phyloP scores from a whole-genome alignment of 2,888 invertebrate genomes.

The Coleophora flavipennella region DNA sequence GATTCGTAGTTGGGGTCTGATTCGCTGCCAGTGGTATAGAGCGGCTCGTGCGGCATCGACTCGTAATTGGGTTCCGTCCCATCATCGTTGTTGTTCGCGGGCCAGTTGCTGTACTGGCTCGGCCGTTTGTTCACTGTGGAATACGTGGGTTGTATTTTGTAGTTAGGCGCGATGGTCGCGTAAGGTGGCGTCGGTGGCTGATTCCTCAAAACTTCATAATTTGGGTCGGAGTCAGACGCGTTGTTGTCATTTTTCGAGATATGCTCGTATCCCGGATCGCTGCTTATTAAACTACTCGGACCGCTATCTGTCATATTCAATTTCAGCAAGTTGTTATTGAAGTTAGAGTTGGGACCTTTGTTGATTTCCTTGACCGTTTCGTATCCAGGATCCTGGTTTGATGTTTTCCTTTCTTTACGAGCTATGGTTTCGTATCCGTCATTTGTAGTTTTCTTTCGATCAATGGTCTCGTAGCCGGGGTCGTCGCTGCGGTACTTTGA shows the following conservation, averaged over 20 bases:
- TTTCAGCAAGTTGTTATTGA: slow-evolving; percentile 43
- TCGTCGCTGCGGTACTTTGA: slow-evolving; percentile 57
- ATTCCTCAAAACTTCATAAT: slow-evolving; percentile 82
- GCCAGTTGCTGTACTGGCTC: slow-evolving; percentile 66
- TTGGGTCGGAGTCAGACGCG: slow-evolving; percentile 80
- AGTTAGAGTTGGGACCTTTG: slow-evolving; percentile 35
- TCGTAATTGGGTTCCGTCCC: slow-evolving; percentile 83
- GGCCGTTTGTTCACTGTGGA: slow-evolving; percentile 72
- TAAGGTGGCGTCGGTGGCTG: slow-evolving; percentile 66
- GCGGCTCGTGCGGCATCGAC: slow-evolving; percentile 77
- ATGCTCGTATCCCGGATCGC: slow-evolving; percentile 83
- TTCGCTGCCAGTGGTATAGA: slow-evolving; percentile 80
- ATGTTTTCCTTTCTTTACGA: slow-evolving; percentile 47
- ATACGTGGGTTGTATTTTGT: slow-evolving; percentile 63
- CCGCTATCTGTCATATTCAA: slow-evolving; percentile 62
- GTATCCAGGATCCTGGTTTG: slow-evolving; percentile 75
- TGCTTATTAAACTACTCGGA: slow-evolving; percentile 73
- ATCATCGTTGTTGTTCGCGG: slow-evolving; percentile 63
- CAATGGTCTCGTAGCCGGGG: slow-evolving; percentile 67
- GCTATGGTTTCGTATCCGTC: slow-evolving; percentile 76
- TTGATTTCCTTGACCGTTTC: slow-evolving; percentile 70
- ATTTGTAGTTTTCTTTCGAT: slow-evolving; percentile 54
- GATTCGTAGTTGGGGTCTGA: slow-evolving; percentile 82
- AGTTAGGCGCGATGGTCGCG: slow-evolving; percentile 59
- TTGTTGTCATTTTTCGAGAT: slow-evolving; percentile 64